Base-by-base conservation (phyloP, 2,797 vertebrate species). In the Ptychadena robeensis region DNA sequence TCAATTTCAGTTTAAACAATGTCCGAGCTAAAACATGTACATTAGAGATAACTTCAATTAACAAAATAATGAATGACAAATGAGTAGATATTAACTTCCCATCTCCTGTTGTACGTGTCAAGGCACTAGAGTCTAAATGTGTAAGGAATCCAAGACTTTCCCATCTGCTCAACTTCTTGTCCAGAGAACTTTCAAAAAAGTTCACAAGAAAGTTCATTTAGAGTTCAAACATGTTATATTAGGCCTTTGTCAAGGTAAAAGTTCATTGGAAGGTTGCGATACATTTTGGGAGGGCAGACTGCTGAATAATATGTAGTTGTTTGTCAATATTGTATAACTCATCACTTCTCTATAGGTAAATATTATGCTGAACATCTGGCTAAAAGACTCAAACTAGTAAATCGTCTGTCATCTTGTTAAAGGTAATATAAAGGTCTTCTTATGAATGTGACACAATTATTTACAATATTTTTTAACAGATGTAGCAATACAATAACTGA, bases 151-250 rank as follows among this genome's bases (percentile, higher is more conserved):
- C 91, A 86, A 75, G 83, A 86, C 86, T 93, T 95, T 94, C 91
- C 94, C 95, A 96, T 96, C 94, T 96, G 95, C 90, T 93, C 86
- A 87, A 89, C 88, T 92, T 91, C 92, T 92, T 91, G 89, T 85
- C 88, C 88, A 85, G 74, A 90, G 12, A 85, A 87, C 86, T 91
- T 89, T 91, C 85, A 87, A 80, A 44, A 87, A 93, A 93, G 93
- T 93, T 93, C 92, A 93, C 89, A 91, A 84, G 86, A 90, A 92
- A 92, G 96, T 97, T 97, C 95, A 96, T 80, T 86, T 80, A 88
- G 91, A 95, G 96, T 96, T 97, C 95, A 96, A 87, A 87, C 75
- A 87, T 95, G 92, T 95, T 95, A 92, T 93, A 93, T 87, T 76
- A 63, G 91, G 95, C 95, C 93, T 93, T 89, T 92, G 89, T 85